phyloP scores from a whole-genome alignment of 92 coral and sea anemone genomes.

The Epizoanthus ramosus region DNA sequence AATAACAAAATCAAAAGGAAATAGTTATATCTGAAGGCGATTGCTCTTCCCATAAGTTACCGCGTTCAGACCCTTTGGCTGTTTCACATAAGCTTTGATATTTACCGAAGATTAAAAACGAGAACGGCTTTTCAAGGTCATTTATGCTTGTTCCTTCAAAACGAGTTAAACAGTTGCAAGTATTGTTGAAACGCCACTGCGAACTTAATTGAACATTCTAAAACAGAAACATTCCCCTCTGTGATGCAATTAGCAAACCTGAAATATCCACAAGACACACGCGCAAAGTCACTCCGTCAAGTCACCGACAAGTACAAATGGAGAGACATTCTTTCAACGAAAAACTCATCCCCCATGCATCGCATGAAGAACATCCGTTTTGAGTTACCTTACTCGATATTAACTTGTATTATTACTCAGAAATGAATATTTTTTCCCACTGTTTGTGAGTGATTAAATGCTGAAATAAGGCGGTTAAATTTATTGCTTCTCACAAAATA shows the following conservation, averaged over 20 bases:
- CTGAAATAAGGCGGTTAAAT: too few relatives aligned
- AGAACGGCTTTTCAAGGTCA: not conserved
- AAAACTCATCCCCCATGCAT: too few relatives aligned
- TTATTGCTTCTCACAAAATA: too few relatives aligned
- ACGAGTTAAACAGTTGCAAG: constrained; percentile 29
- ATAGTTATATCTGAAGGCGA: constrained; percentile 30
- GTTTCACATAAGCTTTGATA: constrained; percentile 1
- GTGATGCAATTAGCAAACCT: constrained; percentile 10
- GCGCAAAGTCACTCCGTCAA: too few relatives aligned
- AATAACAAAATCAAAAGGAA: constrained; percentile 42
- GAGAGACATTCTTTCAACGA: too few relatives aligned
- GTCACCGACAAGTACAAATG: too few relatives aligned
- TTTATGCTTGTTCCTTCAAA: not conserved
- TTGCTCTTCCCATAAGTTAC: constrained; percentile 3
- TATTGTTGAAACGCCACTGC: constrained; percentile 16
- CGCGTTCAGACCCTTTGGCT: constrained; percentile 27
- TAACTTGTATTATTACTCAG: too few relatives aligned
- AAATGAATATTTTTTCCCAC: too few relatives aligned
- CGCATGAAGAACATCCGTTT: too few relatives aligned
- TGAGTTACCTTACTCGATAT: too few relatives aligned
- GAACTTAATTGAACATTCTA: constrained; percentile 37
- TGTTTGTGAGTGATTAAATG: too few relatives aligned
- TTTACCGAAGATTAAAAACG: not conserved
- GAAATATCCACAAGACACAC: not conserved
- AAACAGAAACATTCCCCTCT: constrained; percentile 14